phyloP scores from a whole-genome alignment of 1,140 invertebrate genomes.

The Macrosteles quadrilineatus region DNA sequence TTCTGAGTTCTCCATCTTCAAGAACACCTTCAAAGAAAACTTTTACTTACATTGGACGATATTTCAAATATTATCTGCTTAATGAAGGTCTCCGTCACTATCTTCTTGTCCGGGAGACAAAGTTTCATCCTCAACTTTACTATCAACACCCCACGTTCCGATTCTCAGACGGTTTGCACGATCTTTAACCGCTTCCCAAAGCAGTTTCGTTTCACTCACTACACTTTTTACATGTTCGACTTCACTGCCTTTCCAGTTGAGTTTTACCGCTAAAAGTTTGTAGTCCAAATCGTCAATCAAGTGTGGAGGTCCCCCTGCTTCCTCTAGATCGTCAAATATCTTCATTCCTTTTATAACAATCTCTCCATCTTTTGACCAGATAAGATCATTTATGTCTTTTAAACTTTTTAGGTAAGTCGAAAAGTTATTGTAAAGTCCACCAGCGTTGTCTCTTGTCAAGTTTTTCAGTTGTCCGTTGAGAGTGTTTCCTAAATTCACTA shows the following conservation, averaged over 20 bases:
- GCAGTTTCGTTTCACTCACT: neutral
- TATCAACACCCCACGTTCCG: neutral
- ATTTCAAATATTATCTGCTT: too few species aligned
- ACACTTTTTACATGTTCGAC: neutral
- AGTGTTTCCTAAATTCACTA: slow-evolving; percentile 1
- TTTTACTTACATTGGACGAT: too few species aligned
- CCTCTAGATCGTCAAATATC: neutral
- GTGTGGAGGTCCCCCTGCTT: neutral
- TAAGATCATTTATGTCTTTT: neutral
- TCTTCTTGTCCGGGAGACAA: too few species aligned
- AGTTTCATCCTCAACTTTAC: too few species aligned
- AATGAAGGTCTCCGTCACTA: too few species aligned
- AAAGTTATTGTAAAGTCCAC: neutral
- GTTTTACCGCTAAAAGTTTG: neutral
- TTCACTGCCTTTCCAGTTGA: neutral
- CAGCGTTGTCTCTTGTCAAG: neutral
- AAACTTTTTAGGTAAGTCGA: neutral
- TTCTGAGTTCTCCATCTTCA: too few species aligned
- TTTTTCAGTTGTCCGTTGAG: neutral
- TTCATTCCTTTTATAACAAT: neutral
- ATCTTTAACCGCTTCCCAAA: neutral
- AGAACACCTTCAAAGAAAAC: too few species aligned
- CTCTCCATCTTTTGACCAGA: neutral
- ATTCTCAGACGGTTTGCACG: neutral
- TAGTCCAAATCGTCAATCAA: neutral